phyloP scores from a whole-genome alignment of 2,888 invertebrate genomes.

The Arctia plantaginis region DNA sequence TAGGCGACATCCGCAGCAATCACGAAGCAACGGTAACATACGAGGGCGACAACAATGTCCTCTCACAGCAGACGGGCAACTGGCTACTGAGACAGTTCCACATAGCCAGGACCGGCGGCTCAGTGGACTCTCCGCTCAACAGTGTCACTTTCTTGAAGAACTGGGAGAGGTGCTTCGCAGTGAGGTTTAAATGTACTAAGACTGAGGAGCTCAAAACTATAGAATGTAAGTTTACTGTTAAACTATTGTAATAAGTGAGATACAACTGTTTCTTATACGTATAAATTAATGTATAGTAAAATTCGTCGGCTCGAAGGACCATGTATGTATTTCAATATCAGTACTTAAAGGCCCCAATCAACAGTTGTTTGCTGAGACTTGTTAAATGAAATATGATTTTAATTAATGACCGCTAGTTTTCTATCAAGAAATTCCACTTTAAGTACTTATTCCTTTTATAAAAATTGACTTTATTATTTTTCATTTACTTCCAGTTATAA shows the following conservation, averaged over 20 bases:
- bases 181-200: constrained; percentile 57
- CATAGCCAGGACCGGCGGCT: constrained; percentile 71
- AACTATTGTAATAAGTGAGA: not conserved
- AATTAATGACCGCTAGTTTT: no score
- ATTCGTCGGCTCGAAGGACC: not conserved
- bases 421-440: no score
- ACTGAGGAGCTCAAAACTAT: constrained; percentile 67
- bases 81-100: constrained; percentile 92
- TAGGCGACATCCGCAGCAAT: constrained; percentile 94
- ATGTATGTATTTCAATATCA: not conserved
- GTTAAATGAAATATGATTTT: not conserved
- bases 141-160: constrained; percentile 89
- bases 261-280: not conserved
- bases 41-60: constrained; percentile 97
- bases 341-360: not conserved
- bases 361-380: not conserved
- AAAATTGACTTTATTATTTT: not conserved
- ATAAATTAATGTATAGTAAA: not conserved
- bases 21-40: constrained; percentile 97
- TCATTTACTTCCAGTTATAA: constrained; percentile 85
- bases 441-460: no score
- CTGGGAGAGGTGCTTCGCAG: constrained; percentile 46
- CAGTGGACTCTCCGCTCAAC: constrained; percentile 89
- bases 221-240: constrained; percentile 65
- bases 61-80: constrained; percentile 96